Base-by-base conservation (phyloP, 2,797 vertebrate species). In the Gephyroberyx darwinii region DNA sequence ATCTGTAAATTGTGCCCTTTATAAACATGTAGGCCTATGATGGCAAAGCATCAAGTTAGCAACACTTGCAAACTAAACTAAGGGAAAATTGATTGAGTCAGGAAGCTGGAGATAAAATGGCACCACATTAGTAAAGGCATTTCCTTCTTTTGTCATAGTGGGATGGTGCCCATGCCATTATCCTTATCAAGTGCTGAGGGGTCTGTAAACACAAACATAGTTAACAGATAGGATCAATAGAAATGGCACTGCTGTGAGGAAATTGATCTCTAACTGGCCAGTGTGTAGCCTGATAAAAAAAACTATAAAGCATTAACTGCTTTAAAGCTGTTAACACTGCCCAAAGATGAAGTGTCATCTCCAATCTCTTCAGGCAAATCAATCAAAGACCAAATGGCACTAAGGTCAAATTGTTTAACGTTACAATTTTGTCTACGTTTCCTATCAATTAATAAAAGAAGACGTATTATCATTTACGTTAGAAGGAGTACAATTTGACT, bases 131-230 rank as follows among this genome's bases (percentile, higher is more conserved):
- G 19, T 63, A 35, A 53, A 66, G 66, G 53, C 77, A 82, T 83
- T 83, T 86, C 77, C 83, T 75, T 48, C 47, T 69, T 76, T 83
- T 87, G 65, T 71, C 31, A 51, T 12, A 22, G 19, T 51, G 70
- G 51, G 75, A 57, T 0, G 54, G 61, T 58, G 58, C 39, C 69
- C 45, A 52, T 22, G 20, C 8, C 14, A 75, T 75, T 54, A 70
- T 19, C 41, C 39, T 65, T 65, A 80, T 74, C 61, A 53, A 41
- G 66, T 22, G 19, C 12, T 55, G 22, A 51, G 53, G 1, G n/a
- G 3, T 68, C 19, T 53, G 33, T 35, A 39, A 66, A 10, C 51
- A 66, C 77, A 39, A 66, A 35, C 19, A 64, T 45, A 51, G 35
- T 41, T 22, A 54, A 53, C 22, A 53, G 39, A 41, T n/a, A 43